Evolutionary conservation across 64 coral and sea anemone species (phyloP).

Genomic region (Platygyra sinensis): DNA sequence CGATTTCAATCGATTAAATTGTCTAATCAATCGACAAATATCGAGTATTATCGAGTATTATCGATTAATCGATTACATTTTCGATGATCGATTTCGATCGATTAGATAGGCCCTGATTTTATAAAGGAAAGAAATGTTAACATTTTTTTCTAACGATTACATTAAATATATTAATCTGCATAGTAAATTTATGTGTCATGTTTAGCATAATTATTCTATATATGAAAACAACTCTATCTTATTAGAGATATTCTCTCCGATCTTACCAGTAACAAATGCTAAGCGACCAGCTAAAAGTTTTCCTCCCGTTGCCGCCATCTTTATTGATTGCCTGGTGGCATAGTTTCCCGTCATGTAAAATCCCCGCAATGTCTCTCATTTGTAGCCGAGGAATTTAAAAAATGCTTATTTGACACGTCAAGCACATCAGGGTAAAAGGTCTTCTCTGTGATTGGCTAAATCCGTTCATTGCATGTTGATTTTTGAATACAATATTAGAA

Average conservation of each 20-base stretch:
- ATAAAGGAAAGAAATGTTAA: too few relatives aligned
- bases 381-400: too few relatives aligned
- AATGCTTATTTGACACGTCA: background rate
- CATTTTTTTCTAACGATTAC: too few relatives aligned
- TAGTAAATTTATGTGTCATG: background rate
- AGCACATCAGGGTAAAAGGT: background rate
- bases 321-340: conserved; percentile 24
- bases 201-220: background rate
- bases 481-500: background rate
- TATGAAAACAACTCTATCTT: background rate
- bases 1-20: too few relatives aligned
- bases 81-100: too few relatives aligned
- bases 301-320: conserved; percentile 48
- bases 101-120: too few relatives aligned
- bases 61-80: too few relatives aligned
- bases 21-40: too few relatives aligned
- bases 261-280: conserved; percentile 73
- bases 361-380: background rate
- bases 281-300: conserved; percentile 46
- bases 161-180: too few relatives aligned
- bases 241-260: background rate
- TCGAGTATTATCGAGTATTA: too few relatives aligned
- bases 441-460: background rate
- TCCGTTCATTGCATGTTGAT: background rate
- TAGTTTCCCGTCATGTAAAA: background rate